phyloP scores from a whole-genome alignment of 2,888 invertebrate genomes.

The Nymphalis polychloros region DNA sequence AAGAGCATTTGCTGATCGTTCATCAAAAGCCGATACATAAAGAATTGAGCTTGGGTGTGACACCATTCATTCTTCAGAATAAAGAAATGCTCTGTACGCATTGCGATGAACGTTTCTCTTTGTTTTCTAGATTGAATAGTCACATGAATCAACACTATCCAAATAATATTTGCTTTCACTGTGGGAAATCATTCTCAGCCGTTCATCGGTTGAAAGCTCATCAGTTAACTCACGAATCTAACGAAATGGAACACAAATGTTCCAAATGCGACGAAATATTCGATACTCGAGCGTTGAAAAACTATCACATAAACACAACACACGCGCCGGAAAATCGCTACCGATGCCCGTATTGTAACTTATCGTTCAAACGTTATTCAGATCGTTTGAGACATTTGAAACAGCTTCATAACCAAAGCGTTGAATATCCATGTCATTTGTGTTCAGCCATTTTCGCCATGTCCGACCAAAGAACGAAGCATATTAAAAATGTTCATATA shows the following conservation, averaged over 20 bases:
- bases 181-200: conserved; percentile 67
- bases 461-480: conserved; percentile 64
- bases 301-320: conserved; percentile 52
- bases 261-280: conserved; percentile 60
- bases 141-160: conserved; percentile 72
- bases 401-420: conserved; percentile 54
- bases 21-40: conserved; percentile 59
- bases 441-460: conserved; percentile 65
- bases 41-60: conserved; percentile 59
- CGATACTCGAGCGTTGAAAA: conserved; percentile 50
- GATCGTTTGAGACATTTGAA: conserved; percentile 59
- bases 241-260: conserved; percentile 52
- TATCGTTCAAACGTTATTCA: conserved; percentile 61
- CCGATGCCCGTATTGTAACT: conserved; percentile 61
- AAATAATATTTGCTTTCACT: conserved; percentile 67
- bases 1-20: conserved; percentile 55
- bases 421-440: conserved; percentile 66
- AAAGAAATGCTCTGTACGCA: conserved; percentile 57
- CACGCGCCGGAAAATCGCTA: conserved; percentile 57
- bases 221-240: conserved; percentile 54
- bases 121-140: conserved; percentile 64
- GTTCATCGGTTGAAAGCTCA: conserved; percentile 61
- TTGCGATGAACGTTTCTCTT: conserved; percentile 58
- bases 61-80: conserved; percentile 57
- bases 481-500: conserved; percentile 65